phyloP scores from a whole-genome alignment of 2,888 invertebrate genomes.

The Myathropa florea region DNA sequence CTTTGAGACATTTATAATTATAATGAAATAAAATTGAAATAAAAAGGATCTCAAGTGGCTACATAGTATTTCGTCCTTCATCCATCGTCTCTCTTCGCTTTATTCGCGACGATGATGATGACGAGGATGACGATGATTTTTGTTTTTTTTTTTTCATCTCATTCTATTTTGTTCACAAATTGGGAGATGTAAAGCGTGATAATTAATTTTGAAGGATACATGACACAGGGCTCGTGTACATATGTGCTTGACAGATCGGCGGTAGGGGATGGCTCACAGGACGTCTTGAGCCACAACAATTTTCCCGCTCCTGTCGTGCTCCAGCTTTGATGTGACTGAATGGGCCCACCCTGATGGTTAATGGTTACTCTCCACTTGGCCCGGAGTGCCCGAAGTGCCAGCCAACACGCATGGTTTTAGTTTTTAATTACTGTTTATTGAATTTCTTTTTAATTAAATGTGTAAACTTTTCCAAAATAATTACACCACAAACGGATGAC shows the following conservation, averaged over 20 bases:
- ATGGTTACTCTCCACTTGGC: constrained; percentile 45
- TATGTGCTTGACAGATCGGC: neutral
- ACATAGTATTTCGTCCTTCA: constrained; percentile 68
- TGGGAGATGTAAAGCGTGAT: constrained; percentile 71
- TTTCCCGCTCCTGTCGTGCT: neutral
- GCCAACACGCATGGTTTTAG: constrained; percentile 57
- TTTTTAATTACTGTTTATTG: constrained; percentile 71
- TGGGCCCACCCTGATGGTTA: constrained; percentile 58
- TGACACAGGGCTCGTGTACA: neutral
- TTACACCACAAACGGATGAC: constrained; percentile 2
- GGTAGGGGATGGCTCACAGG: neutral
- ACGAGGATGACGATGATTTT: neutral
- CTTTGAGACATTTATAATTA: constrained; percentile 71
- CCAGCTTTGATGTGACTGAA: constrained; percentile 55
- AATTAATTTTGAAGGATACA: constrained; percentile 68
- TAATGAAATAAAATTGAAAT: constrained; percentile 71
- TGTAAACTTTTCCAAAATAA: constrained; percentile 63
- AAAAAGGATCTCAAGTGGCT: constrained; percentile 69
- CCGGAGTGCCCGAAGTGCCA: neutral
- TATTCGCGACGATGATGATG: constrained; percentile 13
- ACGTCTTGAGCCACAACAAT: neutral
- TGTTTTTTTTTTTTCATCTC: constrained; percentile 14
- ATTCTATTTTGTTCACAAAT: constrained; percentile 58
- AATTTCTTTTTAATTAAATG: constrained; percentile 69
- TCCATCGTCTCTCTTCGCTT: constrained; percentile 44